phyloP scores from a whole-genome alignment of 1,140 invertebrate genomes.

The Sminthurides bifidus region DNA sequence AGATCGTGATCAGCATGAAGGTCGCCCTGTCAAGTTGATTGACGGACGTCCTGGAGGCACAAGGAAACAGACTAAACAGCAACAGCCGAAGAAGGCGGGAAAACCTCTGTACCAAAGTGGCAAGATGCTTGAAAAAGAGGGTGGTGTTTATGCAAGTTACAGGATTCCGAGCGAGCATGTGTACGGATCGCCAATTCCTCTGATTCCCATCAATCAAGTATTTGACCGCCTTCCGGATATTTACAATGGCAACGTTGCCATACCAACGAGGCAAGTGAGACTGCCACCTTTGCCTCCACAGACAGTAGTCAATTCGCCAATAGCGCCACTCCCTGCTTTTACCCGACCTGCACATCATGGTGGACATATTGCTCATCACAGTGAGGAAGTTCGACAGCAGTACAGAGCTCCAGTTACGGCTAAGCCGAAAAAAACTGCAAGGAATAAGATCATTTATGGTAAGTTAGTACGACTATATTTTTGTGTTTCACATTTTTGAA shows the following conservation, averaged over 20 bases:
- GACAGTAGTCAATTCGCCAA: too few relatives aligned
- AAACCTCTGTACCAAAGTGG: slow-evolving; percentile 27
- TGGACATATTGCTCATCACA: neutral
- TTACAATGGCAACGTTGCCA: neutral
- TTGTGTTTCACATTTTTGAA: too few relatives aligned
- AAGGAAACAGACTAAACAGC: neutral
- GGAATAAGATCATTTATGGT: neutral
- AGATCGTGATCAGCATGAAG: neutral
- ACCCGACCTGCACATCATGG: neutral
- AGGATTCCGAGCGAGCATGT: slow-evolving; percentile 12
- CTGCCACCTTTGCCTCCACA: neutral
- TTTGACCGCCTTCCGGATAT: slow-evolving; percentile 6
- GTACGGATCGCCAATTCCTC: slow-evolving; percentile 26
- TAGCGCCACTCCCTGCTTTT: neutral
- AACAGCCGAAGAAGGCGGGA: slow-evolving; percentile 15
- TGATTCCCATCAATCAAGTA: slow-evolving; percentile 13
- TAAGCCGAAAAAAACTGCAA: neutral
- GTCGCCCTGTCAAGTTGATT: too few relatives aligned
- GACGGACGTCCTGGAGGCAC: neutral
- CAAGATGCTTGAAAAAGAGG: slow-evolving; percentile 29
- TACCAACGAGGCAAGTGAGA: neutral
- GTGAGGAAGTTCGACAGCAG: neutral
- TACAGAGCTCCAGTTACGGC: neutral
- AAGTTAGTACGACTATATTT: neutral
- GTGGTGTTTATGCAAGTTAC: slow-evolving; percentile 30